Conservation (phyloP, 2,888 invertebrate genomes). For the Calameuta filiformis region DNA sequence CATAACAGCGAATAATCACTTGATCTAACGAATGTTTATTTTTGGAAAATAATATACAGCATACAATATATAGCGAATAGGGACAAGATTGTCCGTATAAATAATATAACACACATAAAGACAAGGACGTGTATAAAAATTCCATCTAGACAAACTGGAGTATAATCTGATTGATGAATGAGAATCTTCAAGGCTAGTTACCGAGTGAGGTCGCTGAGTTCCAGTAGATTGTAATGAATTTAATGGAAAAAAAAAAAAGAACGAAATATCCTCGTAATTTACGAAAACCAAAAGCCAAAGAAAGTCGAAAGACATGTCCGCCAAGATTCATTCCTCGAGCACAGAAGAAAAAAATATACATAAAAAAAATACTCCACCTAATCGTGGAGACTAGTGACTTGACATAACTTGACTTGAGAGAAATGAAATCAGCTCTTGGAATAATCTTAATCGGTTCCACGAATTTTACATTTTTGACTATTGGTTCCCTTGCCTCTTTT, state of each 20-base stretch:
- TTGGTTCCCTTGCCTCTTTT: background rate
- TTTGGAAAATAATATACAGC: background rate
- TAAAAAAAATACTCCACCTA: constrained; percentile 49
- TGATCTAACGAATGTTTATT: background rate
- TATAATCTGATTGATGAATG: background rate
- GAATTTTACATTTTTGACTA: background rate
- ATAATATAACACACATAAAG: background rate
- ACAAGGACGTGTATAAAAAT: background rate
- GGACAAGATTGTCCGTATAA: background rate
- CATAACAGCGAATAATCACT: background rate
- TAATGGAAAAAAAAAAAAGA: background rate
- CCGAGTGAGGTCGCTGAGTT: too few species aligned
- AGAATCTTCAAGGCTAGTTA: background rate
- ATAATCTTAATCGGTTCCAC: background rate
- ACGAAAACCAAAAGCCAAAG: background rate
- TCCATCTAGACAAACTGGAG: background rate
- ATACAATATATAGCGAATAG: background rate
- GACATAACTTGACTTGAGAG: constrained; percentile 48
- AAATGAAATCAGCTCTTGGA: constrained; percentile 17
- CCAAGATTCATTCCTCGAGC: background rate
- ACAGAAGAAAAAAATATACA: constrained; percentile 37
- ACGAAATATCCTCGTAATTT: background rate
- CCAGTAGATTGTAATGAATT: background rate
- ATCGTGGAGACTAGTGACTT: constrained; percentile 49
- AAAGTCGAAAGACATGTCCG: background rate